Evolutionary conservation across 2,113 vertebrate genomes (phyloP), one percentile per base, ranked within the genome.

Genomic region (Pomatorhinus ruficollis): DNA sequence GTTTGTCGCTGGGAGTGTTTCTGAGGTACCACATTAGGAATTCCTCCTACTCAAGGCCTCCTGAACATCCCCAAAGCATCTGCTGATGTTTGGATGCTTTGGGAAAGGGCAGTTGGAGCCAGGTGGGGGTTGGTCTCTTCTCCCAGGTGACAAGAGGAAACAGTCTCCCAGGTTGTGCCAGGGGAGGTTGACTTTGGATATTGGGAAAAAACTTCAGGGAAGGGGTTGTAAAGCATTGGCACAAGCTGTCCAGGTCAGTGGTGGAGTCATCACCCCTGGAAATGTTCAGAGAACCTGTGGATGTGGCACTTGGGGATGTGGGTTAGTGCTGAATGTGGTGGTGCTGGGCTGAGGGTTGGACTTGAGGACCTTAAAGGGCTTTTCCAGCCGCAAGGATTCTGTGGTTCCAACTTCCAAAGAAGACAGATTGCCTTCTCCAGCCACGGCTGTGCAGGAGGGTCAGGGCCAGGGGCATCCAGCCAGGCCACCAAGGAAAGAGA

Each of bases 11-110:
- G n/a, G 10, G 42, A 45, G 5, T 3, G 12, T 47, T 74, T 33
- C 39, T 45, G 44, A 60, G 70, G 8, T 52, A 7, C 44, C 28
- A 49, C 82, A 9, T 0, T 4, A 8, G 0, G 1, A 76, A 39
- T 23, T 82, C 7, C 25, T 78, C 22, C n/a, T 25, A 0, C 4
- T 0, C 25, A 40, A 42, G 47, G 33, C 28, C 49, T 74, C 49
- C 47, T 74, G 42, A 19, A 5, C n/a, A 6, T 44, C 54, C 70
- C 45, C 5, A 20, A 74, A 75, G 27, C 30, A 33, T 44, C 30
- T 79, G 42, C 39, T 59, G n/a, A 3, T 21, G 25, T 37, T 47
- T 44, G 77, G 69, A 7, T 61, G n/a, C 49, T 64, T 22, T 44
- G 57, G 61, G 83, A 71, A 30, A 37, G 35, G 23, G 21, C 25